Evolutionary conservation across 1,140 invertebrate species (phyloP).

Genomic region (Tribolium castaneum): DNA sequence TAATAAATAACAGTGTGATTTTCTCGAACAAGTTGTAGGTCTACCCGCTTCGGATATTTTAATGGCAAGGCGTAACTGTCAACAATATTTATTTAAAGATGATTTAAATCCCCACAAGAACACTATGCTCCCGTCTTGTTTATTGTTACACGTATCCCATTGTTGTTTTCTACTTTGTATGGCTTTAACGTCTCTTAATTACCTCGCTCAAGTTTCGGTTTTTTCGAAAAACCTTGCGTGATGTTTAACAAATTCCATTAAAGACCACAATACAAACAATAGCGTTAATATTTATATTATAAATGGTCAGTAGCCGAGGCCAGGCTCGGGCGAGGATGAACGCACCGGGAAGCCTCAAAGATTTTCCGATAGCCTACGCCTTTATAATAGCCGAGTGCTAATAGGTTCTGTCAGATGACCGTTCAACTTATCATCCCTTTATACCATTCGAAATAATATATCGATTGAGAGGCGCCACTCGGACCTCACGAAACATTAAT

Average conservation of each 20-base stretch:
- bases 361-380: constrained; percentile 52
- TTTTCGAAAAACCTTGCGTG: not conserved
- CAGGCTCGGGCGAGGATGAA: constrained; percentile 36
- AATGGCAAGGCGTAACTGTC: constrained; percentile 54
- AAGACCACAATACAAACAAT: constrained; percentile 47
- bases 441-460: constrained; percentile 56
- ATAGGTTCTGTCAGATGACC: constrained; percentile 59
- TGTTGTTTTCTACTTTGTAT: constrained; percentile 8
- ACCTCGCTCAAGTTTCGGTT: not conserved
- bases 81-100: constrained; percentile 53
- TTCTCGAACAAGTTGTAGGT: constrained; percentile 47
- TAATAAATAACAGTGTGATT: constrained; percentile 46
- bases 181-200: not conserved
- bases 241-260: constrained; percentile 46
- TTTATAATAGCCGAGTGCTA: constrained; percentile 53
- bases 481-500: constrained; percentile 35
- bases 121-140: constrained; percentile 22
- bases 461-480: constrained; percentile 56
- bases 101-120: constrained; percentile 35
- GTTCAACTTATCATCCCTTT: constrained; percentile 53
- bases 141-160: constrained; percentile 19
- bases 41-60: constrained; percentile 45
- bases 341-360: constrained; percentile 49
- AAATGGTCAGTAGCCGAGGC: constrained; percentile 58
- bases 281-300: constrained; percentile 60